Evolutionary conservation across 92 coral and sea anemone species (phyloP).

Genomic region (Muricea muricata): DNA sequence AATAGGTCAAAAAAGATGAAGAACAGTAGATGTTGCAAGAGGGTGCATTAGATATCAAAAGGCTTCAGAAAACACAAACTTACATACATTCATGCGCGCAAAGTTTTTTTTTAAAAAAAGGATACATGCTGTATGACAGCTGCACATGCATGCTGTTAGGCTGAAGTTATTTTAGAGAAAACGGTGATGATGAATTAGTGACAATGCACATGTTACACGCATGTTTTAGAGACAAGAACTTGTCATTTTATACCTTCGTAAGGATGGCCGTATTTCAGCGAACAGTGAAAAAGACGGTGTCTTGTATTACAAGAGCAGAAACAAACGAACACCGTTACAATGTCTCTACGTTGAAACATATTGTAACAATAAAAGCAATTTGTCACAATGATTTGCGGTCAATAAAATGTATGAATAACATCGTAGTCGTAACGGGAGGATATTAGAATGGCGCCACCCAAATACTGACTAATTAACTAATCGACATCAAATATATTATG

Average conservation of each 20-base stretch:
- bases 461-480: not conserved
- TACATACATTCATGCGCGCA: too few species aligned
- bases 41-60: too few species aligned
- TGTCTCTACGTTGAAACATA: not conserved
- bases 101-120: too few species aligned
- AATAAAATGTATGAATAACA: not conserved
- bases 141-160: not conserved
- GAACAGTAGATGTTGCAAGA: not conserved
- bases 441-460: constrained; percentile 13
- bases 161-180: not conserved
- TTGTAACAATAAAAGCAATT: not conserved
- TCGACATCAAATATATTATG: not conserved
- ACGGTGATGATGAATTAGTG: not conserved
- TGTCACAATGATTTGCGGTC: not conserved
- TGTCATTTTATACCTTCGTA: not conserved
- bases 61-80: too few species aligned
- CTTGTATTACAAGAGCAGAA: too few species aligned
- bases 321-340: too few species aligned
- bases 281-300: too few species aligned
- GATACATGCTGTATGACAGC: too few species aligned
- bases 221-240: too few species aligned
- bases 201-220: not conserved
- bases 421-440: not conserved
- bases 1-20: not conserved
- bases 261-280: too few species aligned